These are phyloP conservation scores for Scaptodrosophila lebanonensis DNA, from an alignment of 1,140 invertebrate species.

Conservation along the genomic window DNA sequence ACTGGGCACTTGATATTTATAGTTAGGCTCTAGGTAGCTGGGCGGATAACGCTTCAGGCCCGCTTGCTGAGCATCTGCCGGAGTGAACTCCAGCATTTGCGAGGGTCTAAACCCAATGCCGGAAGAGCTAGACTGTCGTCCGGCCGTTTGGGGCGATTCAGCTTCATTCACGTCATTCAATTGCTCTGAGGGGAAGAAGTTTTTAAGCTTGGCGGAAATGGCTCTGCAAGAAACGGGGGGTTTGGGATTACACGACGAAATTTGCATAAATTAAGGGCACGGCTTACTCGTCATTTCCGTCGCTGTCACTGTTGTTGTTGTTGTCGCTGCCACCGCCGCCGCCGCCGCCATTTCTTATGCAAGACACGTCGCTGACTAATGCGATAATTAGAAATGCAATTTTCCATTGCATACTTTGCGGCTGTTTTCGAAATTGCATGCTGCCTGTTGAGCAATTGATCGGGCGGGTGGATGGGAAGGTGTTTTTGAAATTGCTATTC, in stretches of 20 bases:
- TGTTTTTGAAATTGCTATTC: conserved; percentile 40
- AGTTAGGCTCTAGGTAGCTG: conserved; percentile 59
- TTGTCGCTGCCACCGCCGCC: too few species aligned
- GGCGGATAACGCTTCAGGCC: conserved; percentile 53
- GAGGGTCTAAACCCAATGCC: conserved; percentile 59
- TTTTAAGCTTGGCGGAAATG: conserved; percentile 60
- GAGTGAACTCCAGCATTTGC: conserved; percentile 65
- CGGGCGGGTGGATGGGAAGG: neutral
- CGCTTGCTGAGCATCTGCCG: conserved; percentile 54
- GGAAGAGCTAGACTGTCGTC: conserved; percentile 33
- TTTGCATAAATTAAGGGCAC: conserved; percentile 58
- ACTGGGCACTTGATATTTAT: conserved; percentile 49
- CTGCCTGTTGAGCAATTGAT: conserved; percentile 1
- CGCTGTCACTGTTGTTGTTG: neutral
- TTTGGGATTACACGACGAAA: conserved; percentile 4
- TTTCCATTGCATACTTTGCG: conserved; percentile 68
- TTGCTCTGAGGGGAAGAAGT: conserved; percentile 59
- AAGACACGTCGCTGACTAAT: conserved; percentile 69
- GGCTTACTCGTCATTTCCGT: conserved; percentile 53
- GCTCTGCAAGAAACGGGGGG: neutral
- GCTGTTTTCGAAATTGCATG: conserved; percentile 54
- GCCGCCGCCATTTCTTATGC: conserved; percentile 62
- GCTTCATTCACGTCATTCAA: conserved; percentile 5
- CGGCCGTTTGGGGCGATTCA: conserved; percentile 13
- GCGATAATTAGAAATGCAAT: conserved; percentile 77